Evolutionary conservation across 1,140 invertebrate species (phyloP).

Genomic region (Chionoecetes opilio): DNA sequence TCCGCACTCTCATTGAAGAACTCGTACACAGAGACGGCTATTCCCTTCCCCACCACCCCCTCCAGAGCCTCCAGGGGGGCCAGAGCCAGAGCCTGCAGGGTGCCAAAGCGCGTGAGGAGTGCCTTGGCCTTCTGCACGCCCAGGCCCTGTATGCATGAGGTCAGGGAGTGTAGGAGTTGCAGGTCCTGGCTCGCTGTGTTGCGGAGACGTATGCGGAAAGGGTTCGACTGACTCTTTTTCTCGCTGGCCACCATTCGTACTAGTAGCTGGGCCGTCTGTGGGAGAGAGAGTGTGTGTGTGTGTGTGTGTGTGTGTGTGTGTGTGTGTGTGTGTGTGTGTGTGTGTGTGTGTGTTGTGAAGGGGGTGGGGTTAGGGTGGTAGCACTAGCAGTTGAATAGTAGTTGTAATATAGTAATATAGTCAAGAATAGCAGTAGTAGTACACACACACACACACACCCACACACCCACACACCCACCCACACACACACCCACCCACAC

Average conservation of each 20-base stretch:
- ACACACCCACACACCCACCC: too few species aligned
- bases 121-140: conserved; percentile 23
- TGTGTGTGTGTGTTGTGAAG: too few species aligned
- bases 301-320: too few species aligned
- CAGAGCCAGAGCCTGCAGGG: conserved; percentile 16
- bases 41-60: conserved; percentile 37
- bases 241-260: conserved; percentile 37
- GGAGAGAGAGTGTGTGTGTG: background rate
- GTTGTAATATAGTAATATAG: too few species aligned
- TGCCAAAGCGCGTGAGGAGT: conserved; percentile 48
- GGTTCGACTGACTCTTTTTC: conserved; percentile 36
- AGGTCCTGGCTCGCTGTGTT: background rate
- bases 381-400: too few species aligned
- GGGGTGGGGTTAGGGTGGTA: too few species aligned
- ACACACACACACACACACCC: too few species aligned
- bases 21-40: conserved; percentile 19
- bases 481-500: too few species aligned
- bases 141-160: background rate
- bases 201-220: conserved; percentile 35
- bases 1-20: conserved; percentile 21
- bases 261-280: conserved; percentile 52
- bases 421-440: too few species aligned
- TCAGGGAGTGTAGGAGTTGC: background rate
- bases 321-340: too few species aligned
- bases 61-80: conserved; percentile 36